Evolutionary conservation across 2,888 invertebrate species (phyloP).

Genomic region (Apocheima hispidaria): DNA sequence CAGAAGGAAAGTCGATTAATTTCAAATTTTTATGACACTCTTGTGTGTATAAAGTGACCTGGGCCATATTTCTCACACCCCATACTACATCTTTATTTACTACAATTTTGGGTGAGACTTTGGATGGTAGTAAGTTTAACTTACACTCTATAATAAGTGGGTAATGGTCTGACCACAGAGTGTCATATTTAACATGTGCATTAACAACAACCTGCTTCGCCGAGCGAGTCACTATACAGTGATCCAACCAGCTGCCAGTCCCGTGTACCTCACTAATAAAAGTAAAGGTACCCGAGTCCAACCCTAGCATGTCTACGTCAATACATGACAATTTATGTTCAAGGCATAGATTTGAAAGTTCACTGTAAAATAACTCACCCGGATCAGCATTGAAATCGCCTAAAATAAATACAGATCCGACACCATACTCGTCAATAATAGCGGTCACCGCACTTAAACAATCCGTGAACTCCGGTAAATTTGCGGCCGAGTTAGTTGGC

Average conservation of each 20-base stretch:
- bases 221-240: slow-evolving; percentile 8
- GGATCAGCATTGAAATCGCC: slow-evolving; percentile 12
- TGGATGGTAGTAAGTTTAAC: not conserved
- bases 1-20: too few species aligned
- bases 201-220: not conserved
- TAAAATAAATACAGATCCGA: slow-evolving; percentile 12
- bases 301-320: slow-evolving; percentile 4
- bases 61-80: not conserved
- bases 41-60: not conserved
- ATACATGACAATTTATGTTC: not conserved
- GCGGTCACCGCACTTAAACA: too few species aligned
- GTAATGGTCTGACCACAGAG: slow-evolving; percentile 25
- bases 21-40: slow-evolving; percentile 1
- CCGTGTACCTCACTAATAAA: not conserved
- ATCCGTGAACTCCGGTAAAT: too few species aligned
- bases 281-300: not conserved
- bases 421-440: slow-evolving; percentile 9
- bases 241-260: slow-evolving; percentile 12
- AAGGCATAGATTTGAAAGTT: not conserved
- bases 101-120: not conserved
- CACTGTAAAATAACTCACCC: slow-evolving; percentile 3
- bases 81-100: not conserved
- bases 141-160: slow-evolving; percentile 17
- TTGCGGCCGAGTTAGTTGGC: slow-evolving; percentile 6
- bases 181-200: slow-evolving; percentile 1